Base-by-base conservation (phyloP, 2,888 invertebrate genomes). In the Brachynemurus nebulosus region DNA sequence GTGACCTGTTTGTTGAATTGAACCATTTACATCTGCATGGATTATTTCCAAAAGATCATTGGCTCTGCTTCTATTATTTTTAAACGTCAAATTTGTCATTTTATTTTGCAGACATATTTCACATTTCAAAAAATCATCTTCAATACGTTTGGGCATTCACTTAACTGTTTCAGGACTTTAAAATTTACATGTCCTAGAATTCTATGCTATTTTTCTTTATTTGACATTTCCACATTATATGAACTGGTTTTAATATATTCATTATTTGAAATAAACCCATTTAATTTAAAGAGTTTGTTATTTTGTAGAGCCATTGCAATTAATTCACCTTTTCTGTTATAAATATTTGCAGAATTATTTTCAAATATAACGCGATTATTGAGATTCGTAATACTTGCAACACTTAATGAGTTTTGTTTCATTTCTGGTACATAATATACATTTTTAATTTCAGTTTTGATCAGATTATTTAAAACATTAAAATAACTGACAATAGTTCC, bases 201-300 rank as follows among this genome's bases (percentile, higher is more conserved):
- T 9, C 50, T 39, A 47, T 55, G 54, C 51, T 50, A 53, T 45
- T 47, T 52, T 45, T 55, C 54, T 45, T 53, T 53, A 17, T 34
- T 36, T 27, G n/a, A n/a, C n/a, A n/a, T n/a, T n/a, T n/a, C n/a
- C n/a, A n/a, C n/a, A n/a, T n/a, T n/a, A n/a, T n/a, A n/a, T n/a
- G n/a, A n/a, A n/a, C n/a, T n/a, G n/a, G n/a, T n/a, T n/a, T n/a
- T n/a, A n/a, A n/a, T n/a, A 39, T 20, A 20, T 44, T 23, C 8
- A 11, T 27, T 27, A 35, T 27, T 38, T 8, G 1, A 14, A 34
- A 12, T n/a, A n/a, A 36, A 9, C 37, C 23, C 21, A 43, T 8
- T 6, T 3, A 5, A 41, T n/a, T 11, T 9, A 27, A 25, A 41
- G 18, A 44, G 4, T 7, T 27, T 36, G 14, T 45, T 42, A 42